These are phyloP conservation scores for Nanorana parkeri DNA, from an alignment of 2,113 vertebrate species.

Conservation along the genomic window DNA sequence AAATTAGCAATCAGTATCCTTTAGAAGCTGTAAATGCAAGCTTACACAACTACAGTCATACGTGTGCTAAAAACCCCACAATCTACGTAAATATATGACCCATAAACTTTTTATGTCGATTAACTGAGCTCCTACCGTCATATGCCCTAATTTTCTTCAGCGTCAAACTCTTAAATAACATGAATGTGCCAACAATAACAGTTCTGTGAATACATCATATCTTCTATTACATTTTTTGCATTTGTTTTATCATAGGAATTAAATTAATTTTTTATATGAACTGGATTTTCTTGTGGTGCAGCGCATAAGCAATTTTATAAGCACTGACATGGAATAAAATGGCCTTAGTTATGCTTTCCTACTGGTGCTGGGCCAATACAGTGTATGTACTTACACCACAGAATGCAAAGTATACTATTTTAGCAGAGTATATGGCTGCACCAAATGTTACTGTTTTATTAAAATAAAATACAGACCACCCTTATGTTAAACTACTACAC, in stretches of 20 bases:
- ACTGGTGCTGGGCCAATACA: too few species aligned
- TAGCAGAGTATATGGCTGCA: too few species aligned
- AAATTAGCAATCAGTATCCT: too few species aligned
- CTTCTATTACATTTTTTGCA: not conserved
- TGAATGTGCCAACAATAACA: not conserved
- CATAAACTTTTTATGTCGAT: constrained; percentile 24
- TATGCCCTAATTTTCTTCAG: constrained; percentile 31
- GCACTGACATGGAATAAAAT: too few species aligned
- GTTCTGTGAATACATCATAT: constrained; percentile 23
- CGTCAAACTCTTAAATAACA: constrained; percentile 12
- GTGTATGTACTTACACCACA: too few species aligned
- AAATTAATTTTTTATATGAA: not conserved
- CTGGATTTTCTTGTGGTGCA: too few species aligned
- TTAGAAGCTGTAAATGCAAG: not conserved
- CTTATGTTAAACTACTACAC: too few species aligned
- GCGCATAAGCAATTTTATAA: too few species aligned
- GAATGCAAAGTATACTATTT: too few species aligned
- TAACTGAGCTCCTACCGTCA: constrained; percentile 35
- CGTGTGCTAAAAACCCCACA: not conserved
- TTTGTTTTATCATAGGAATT: not conserved
- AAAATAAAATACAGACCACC: too few species aligned
- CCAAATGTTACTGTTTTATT: too few species aligned
- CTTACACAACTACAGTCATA: not conserved
- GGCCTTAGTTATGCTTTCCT: too few species aligned
- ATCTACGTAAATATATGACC: constrained; percentile 9